Conservation (phyloP, 1,140 invertebrate species). For the Diprion similis region DNA sequence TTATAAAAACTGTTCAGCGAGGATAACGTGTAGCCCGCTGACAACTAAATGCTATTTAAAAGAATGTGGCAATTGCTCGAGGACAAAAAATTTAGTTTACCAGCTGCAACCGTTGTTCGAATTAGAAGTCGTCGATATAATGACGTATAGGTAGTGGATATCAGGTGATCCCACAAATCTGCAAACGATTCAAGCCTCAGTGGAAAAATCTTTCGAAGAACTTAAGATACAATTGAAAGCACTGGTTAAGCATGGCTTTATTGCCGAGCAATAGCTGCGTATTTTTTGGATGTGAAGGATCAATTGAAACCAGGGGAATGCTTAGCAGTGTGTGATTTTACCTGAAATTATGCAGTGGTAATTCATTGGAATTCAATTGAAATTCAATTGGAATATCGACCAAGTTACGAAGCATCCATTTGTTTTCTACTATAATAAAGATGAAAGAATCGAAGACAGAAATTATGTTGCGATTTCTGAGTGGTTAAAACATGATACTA, state of each 20-base stretch:
- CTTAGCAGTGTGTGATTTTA: background rate
- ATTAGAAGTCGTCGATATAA: too few relatives aligned
- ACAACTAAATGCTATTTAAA: too few relatives aligned
- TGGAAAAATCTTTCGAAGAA: background rate
- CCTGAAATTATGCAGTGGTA: background rate
- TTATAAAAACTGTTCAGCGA: background rate
- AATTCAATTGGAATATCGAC: too few relatives aligned
- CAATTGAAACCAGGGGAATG: background rate
- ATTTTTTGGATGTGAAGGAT: background rate
- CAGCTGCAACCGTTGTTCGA: too few relatives aligned
- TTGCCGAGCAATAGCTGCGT: background rate
- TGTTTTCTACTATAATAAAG: background rate
- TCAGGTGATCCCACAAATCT: too few relatives aligned
- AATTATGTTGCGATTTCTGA: background rate
- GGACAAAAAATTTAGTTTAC: too few relatives aligned
- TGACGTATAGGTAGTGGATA: too few relatives aligned
- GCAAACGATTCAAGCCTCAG: too few relatives aligned
- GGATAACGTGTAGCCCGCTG: background rate
- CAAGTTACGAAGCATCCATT: too few relatives aligned
- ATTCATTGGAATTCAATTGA: too few relatives aligned
- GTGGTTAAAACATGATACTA: background rate
- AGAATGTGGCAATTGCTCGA: too few relatives aligned
- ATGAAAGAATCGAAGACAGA: background rate
- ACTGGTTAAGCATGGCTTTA: background rate
- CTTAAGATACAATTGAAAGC: background rate